Evolutionary conservation across 1,140 invertebrate genomes (phyloP), one percentile per base, ranked within the genome.

Genomic region (Zaprionus inermis): DNA sequence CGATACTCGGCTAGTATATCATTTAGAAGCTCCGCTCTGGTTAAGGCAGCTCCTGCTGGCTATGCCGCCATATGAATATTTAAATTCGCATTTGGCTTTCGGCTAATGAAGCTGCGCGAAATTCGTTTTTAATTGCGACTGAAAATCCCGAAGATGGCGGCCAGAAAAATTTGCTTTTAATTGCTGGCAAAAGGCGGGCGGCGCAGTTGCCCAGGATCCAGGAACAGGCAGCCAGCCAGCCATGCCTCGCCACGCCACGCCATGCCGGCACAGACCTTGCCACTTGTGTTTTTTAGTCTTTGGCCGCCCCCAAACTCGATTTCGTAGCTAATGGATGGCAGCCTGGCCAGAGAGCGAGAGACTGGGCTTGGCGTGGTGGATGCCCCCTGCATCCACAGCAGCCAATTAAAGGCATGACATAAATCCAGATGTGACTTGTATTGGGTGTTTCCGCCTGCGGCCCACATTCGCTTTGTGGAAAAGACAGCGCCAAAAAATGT

Each of bases 391-490:
- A 80, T 85, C 79, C 79, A 86, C 81, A 82, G 85, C 91, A 91
- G 90, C 90, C 90, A 91, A 91, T 91, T 91, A 91, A 91, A 90
- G 84, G 82, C 79, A 90, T 88, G 90, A 91, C 90, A 91, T 91
- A 91, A 91, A 91, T 91, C 90, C 90, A 91, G 82, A 90, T 91
- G 90, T 86, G 90, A 91, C 90, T 91, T 91, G 90, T 91, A 91
- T 91, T 91, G 90, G 90, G 90, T 91, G 90, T 91, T 91, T 91
- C 86, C 90, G 90, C 88, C 82, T 91, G 83, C 83, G 89, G 88
- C 88, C 88, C 88, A 91, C 89, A 91, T 85, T 91, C 76, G 58
- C 61, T 66, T 49, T 54, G 20, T 30, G 52, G 57, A 77, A 88
- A 88, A 83, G 74, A 84, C 78, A 81, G 78, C 72, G 64, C 76